Evolutionary conservation across 2,797 vertebrate species (phyloP).

Genomic region (Silurus aristotelis): DNA sequence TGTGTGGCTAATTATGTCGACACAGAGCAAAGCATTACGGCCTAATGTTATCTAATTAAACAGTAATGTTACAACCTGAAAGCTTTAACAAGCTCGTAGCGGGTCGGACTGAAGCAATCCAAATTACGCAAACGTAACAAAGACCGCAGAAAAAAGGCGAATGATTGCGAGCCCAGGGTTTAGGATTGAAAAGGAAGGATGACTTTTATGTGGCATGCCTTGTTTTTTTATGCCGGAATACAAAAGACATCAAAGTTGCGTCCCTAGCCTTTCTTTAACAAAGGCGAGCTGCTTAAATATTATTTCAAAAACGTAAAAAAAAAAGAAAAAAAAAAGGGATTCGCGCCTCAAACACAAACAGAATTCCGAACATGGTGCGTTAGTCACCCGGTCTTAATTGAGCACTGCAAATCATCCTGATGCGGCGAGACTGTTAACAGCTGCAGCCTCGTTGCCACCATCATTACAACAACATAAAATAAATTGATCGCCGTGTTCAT

Average conservation of each 20-base stretch:
- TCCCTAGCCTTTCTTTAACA: neutral
- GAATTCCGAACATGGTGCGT: neutral
- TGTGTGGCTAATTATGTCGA: slow-evolving; percentile 38
- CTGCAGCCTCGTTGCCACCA: slow-evolving; percentile 74
- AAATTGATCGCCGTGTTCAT: slow-evolving; percentile 79
- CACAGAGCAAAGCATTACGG: slow-evolving; percentile 27
- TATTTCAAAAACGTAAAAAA: neutral
- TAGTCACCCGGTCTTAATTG: slow-evolving; percentile 28
- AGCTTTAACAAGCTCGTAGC: neutral
- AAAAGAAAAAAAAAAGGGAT: neutral
- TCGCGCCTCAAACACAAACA: no score
- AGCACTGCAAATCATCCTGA: slow-evolving; percentile 67
- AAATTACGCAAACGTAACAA: neutral
- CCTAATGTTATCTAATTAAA: slow-evolving; percentile 29
- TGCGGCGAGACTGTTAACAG: slow-evolving; percentile 75
- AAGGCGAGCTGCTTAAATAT: neutral
- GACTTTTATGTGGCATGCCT: slow-evolving; percentile 20
- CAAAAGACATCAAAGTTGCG: slow-evolving; percentile 13
- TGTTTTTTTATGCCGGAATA: neutral
- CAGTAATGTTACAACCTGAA: slow-evolving; percentile 22
- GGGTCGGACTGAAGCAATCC: slow-evolving; percentile 11
- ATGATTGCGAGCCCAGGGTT: neutral
- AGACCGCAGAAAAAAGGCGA: neutral
- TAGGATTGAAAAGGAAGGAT: slow-evolving; percentile 3
- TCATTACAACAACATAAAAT: slow-evolving; percentile 72